Percentiles rank a stretch among this genome's conserved stretches.
Conservation (phyloP, 1,140 invertebrate genomes). For the Pogonomyrmex barbatus region DNA sequence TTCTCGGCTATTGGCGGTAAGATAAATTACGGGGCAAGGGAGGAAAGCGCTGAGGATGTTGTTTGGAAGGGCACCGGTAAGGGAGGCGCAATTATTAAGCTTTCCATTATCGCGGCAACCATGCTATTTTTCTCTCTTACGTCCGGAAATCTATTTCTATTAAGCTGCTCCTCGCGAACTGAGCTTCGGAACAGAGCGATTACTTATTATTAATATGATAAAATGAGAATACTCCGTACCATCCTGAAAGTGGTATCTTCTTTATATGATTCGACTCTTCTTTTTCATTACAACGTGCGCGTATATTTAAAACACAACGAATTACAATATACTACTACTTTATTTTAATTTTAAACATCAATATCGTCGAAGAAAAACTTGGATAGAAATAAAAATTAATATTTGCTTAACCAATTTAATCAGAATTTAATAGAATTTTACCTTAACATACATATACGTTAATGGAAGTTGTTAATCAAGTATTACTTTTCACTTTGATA, state of each 20-base stretch:
- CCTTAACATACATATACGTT: background rate
- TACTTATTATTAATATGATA: constrained; percentile 53
- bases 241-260: background rate
- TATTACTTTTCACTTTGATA: background rate
- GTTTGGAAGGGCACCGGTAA: background rate
- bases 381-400: no score
- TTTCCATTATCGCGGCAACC: constrained; percentile 58
- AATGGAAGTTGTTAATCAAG: background rate
- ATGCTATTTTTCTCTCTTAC: constrained; percentile 66
- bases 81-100: constrained; percentile 64
- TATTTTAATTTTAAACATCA: no score
- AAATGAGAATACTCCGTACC: background rate
- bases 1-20: constrained; percentile 59
- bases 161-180: constrained; percentile 25
- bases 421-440: no score
- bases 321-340: no score
- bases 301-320: no score
- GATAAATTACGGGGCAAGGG: constrained; percentile 51
- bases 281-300: background rate
- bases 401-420: no score
- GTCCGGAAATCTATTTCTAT: constrained; percentile 66
- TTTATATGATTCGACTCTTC: constrained; percentile 6
- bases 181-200: constrained; percentile 5
- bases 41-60: constrained; percentile 57
- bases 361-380: no score